Conservation (phyloP, 2,113 vertebrate species). For the Pterocles gutturalis region DNA sequence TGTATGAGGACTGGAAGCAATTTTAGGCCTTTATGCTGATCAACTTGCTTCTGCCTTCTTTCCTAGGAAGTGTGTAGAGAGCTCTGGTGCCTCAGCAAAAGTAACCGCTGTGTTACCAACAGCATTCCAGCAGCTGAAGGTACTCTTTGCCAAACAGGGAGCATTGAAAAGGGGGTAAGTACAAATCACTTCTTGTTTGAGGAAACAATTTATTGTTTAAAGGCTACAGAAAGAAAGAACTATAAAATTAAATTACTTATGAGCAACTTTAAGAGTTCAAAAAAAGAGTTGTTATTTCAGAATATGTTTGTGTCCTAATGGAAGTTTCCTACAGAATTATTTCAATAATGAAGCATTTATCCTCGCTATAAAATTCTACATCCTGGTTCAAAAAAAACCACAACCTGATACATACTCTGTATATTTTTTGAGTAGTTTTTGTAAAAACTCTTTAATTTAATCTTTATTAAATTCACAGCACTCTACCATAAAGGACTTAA, state of each 20-base stretch:
- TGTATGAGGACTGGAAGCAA: neutral
- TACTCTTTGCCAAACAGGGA: constrained; percentile 95
- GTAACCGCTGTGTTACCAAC: constrained; percentile 98
- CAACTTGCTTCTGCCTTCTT: constrained; percentile 98
- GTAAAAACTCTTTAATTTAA: neutral
- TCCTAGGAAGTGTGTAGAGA: constrained; percentile 99
- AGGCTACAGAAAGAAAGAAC: neutral
- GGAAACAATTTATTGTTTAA: neutral
- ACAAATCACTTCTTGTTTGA: constrained; percentile 4
- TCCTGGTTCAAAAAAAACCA: neutral
- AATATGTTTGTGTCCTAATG: neutral
- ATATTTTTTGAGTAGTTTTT: neutral
- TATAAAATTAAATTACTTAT: neutral
- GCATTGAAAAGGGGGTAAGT: constrained; percentile 97
- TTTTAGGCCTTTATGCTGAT: constrained; percentile 83
- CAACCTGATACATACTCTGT: neutral
- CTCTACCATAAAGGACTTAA: neutral
- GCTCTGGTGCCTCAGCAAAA: constrained; percentile 99
- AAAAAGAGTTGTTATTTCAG: neutral
- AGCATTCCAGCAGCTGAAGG: constrained; percentile 98
- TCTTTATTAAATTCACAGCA: neutral
- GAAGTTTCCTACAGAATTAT: neutral
- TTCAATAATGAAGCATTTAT: neutral
- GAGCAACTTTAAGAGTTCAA: neutral
- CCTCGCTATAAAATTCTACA: neutral